Evolutionary conservation across 2,113 vertebrate species (phyloP), one percentile per base, ranked within the genome.

Genomic region (Albula glossodonta): DNA sequence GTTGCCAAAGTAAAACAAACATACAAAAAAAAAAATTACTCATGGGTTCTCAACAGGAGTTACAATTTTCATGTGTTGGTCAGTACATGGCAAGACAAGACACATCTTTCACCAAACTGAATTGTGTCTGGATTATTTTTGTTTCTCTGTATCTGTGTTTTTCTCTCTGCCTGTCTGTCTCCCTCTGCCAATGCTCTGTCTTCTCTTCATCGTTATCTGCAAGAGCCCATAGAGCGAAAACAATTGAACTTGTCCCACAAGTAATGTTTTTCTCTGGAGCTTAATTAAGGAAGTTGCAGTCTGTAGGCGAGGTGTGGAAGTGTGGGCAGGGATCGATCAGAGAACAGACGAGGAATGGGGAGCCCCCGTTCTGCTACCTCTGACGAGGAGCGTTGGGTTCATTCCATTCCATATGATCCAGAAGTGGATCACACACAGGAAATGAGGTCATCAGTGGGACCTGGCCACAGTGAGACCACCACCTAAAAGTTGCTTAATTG

Each of bases 201-300:
- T 12, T 12, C 7, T 12, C 53, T n/a, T 12, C n/a, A 41, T 79
- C 70, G 31, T 77, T 79, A 79, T 79, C 22, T 41, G n/a, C 25
- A 6, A 49, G 87, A 85, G 88, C 89, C 88, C 86, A 84, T 86
- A 86, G 90, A 90, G 87, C 74, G 63, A 92, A 88, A 90, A 90
- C 91, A 90, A 91, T 92, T 80, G 31, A 91, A 87, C 87, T 85
- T 57, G 87, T 91, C 91, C 89, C 88, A 91, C 90, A 92, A 91
- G 90, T 93, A 92, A 92, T 90, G 89, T 88, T 86, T 90, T 90
- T 89, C 87, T 89, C 91, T 88, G 49, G 51, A 90, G 80, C 90
- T 88, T 92, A 92, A 93, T 92, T 93, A 93, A 88, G 88, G 87
- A 88, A 90, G 86, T 90, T 88, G 41, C 87, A 86, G 80, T 89